Evolutionary conservation across 23 tunicate species (phyloP), one percentile per base, ranked within the genome.

Genomic region (Trididemnum clinides): DNA sequence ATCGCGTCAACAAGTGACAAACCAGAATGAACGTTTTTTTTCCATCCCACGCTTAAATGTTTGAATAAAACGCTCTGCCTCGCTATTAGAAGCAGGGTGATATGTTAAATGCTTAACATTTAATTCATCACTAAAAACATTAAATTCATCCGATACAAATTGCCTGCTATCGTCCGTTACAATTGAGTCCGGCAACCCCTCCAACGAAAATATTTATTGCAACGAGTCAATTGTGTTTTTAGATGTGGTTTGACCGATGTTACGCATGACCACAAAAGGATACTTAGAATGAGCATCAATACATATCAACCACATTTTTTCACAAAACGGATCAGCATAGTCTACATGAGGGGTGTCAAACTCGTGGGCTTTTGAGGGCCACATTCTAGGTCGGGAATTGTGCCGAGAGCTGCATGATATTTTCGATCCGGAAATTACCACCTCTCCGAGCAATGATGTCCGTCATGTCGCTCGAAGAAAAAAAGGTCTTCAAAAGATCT

Each of bases 231-330:
- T 74, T 12, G 80, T 74, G 7, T 6, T 6, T 23, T 69, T 69
- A 39, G 80, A 36, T 5, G 5, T 74, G 6, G 80, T 38, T 23
- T 74, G 57, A 23, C 80, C 80, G 26, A 74, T 23, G 29, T 74
- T 39, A 12, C 7, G 80, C 80, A 74, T 74, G 4, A 57, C 73
- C 20, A 82, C 86, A 64, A 65, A 64, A 33, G 86, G 75, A 66
- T 31, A 82, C 34, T 66, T 66, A 1, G 86, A 82, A 35, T 63
- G 57, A 3, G 86, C 86, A 64, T 82, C 86, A 63, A 82, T 30
- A 25, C 70, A 50, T 33, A 64, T 64, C 51, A 82, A 6, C 86
- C 86, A 64, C 86, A 82, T 82, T 27, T 82, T 82, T 1, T 29
- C 77, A 28, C 66, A 27, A 82, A 82, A 82, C 6, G 71, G 74